Evolutionary conservation across 2,888 invertebrate genomes (phyloP), one percentile per base, ranked within the genome.

Genomic region (Copidosoma aretas): DNA sequence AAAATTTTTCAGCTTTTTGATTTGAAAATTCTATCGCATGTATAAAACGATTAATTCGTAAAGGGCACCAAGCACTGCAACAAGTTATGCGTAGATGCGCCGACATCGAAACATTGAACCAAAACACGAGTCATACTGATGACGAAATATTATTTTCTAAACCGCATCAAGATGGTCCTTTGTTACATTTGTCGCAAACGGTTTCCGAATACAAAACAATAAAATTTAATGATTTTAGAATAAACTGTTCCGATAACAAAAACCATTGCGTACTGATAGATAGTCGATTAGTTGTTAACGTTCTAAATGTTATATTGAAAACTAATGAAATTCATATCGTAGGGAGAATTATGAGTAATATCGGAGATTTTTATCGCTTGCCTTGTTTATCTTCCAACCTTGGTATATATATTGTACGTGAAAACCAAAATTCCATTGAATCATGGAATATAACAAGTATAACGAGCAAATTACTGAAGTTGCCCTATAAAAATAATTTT

Each of bases 1-100:
- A 56, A 15, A 32, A 56, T 32, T 56, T 32, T 32, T 56, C 56
- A 25, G 56, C 56, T 32, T 56, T 56, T 32, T 5, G 25, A 25
- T 56, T 56, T 32, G 56, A 56, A 32, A 56, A 56, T 56, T 56
- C 25, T 19, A 56, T 56, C 14, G 32, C 19, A 25, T 25, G 4
- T 5, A 56, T 56, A 15, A 56, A 56, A 21, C 1, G 21, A 17
- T 32, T 56, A 21, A 17, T 56, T 17, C 22, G 56, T 14, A 56
- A 19, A 24, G 56, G 56, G 14, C 22, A 32, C 15, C 56, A 25
- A 24, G 14, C 32, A 32, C 14, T 24, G 15, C 17, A 22, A 24
- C 56, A 56, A 21, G 14, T 56, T 17, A 56, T 56, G 32, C 24
- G 32, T 10, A 15, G 56, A 24, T 56, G 56, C 32, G 24, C 56